Evolutionary conservation across 2,888 invertebrate species (phyloP), one percentile per base, ranked within the genome.

Genomic region (Leptopilina drosophilae): DNA sequence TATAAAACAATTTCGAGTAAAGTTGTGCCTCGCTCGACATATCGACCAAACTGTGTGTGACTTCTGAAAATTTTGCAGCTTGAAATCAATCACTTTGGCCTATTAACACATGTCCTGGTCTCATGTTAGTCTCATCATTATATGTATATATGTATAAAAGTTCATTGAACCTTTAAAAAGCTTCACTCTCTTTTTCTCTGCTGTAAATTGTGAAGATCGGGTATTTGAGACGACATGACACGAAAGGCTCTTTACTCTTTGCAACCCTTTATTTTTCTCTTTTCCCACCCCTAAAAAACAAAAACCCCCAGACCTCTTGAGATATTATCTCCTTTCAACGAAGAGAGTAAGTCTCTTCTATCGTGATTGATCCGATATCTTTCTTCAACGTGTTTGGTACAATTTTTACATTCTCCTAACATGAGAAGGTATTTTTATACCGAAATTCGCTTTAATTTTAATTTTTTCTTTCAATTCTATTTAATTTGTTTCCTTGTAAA

Each of bases 31-130:
- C 77, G 80, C 77, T 65, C 78, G 79, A 77, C 78, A 78, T 87
- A 87, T 87, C 84, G 87, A 85, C 85, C 85, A 87, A 87, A 87
- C 87, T 86, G 69, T 14, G 42, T 53, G 77, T 64, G 78, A 78
- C 82, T 77, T 73, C 78, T 80, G 65, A 81, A 82, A 80, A 75
- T 42, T 67, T 78, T 53, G 64, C 78, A 26, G 69, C 7, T 26
- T 53, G 26, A 69, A 69, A 69, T 69, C 69, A 69, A 69, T 69
- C 69, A 14, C 62, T 78, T 66, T 53, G 80, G 65, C 78, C 76
- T 78, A 78, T 80, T 80, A 80, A 80, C 77, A 67, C 33, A 33
- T 40, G 20, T 40, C 42, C 62, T 40, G 53, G 62, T 64, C 78
- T 78, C 73, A 62, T 62, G 73, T 78, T 9, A 64, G 14, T 14